Evolutionary conservation across 2,888 invertebrate genomes (phyloP), one percentile per base, ranked within the genome.

Genomic region (Charanyca ferruginea): DNA sequence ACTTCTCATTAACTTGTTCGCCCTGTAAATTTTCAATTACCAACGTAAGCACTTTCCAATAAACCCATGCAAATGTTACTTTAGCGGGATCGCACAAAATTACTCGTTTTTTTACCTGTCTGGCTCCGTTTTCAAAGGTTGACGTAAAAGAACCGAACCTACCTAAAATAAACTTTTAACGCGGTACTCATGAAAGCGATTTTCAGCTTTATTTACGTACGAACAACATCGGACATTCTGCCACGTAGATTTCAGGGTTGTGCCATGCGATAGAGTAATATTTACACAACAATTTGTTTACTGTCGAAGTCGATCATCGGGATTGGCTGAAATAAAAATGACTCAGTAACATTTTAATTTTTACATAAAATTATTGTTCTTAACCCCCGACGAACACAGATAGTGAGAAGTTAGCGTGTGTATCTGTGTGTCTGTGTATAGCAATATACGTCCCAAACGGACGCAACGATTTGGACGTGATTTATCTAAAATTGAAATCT

Each of bases 131-230:
- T 77, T 75, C 67, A 62, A 77, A 79, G 70, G 72, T 62, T 79
- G 75, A 78, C 66, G 80, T 81, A 78, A 76, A 82, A 77, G 77
- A 82, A 69, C 35, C 35, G 22, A 74, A 79, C 67, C 48, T 72
- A 71, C 60, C 71, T 77, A 79, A 85, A 83, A 85, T 85, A 85
- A 87, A 83, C 80, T 77, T 79, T 76, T 57, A 53, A 66, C 67
- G 76, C 61, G 57, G 41, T 53, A 53, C 73, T 71, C 62, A 59
- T 74, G 32, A 72, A 79, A 83, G 69, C 73, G 66, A 80, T 82
- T 83, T 79, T 70, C 67, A 59, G 51, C 63, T 67, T 72, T 80
- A 77, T 83, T 81, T 73, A 66, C 69, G 79, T 65, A 55, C 52
- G 53, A 59, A 76, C 42, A 67, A 69, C 51, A 28, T 79, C 58